Base-by-base conservation (phyloP, 1,140 invertebrate species). In the Popillia japonica region DNA sequence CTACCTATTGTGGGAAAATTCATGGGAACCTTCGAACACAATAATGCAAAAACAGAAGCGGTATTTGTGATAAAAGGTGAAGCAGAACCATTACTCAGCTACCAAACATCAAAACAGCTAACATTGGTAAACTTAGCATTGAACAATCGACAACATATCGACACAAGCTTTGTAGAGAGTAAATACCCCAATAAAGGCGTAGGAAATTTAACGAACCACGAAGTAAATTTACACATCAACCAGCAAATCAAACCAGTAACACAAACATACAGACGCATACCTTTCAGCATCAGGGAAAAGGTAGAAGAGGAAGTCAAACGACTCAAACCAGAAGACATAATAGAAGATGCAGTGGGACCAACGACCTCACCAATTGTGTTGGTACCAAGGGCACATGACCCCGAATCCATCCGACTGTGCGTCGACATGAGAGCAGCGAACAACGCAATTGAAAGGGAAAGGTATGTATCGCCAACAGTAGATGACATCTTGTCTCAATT, bases 281-380 rank as follows among this genome's bases (percentile, higher is more conserved):
- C 76, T 0, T 68, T 72, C 14, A 14, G 68, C n/a, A 0, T 77
- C 9, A 64, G 76, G 42, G 40, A 6, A n/a, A 40, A 64, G n/a
- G 55, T 77, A 10, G 55, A 77, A 64, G 27, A 64, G 3, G 76
- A 77, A 77, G 20, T 11, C 68, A n/a, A 27, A 77, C 17, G 76
- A 68, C 59, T 77, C 6, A 59, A 77, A 34, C 2, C 64, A 64
- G 8, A 9, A 77, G 59, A 40, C 0, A 77, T 42, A 3, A 72
- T 41, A 27, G 86, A 87, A 77, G 68, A 81, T 61, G 85, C 86
- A 17, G 77, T 81, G 55, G 81, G 81, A 6, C 79, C 80, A 22
- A 87, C 86, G 85, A 80, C 87, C 22, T 86, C 85, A 40, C 85
- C 86, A 7, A 77, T 87, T 7, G 83, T 85, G 7, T 81, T 83